A percentile compares a stretch with the other conserved stretches of the same genome.
Evolutionary conservation across 1,140 invertebrate genomes (phyloP).

Genomic region (Heterodera schachtii): DNA sequence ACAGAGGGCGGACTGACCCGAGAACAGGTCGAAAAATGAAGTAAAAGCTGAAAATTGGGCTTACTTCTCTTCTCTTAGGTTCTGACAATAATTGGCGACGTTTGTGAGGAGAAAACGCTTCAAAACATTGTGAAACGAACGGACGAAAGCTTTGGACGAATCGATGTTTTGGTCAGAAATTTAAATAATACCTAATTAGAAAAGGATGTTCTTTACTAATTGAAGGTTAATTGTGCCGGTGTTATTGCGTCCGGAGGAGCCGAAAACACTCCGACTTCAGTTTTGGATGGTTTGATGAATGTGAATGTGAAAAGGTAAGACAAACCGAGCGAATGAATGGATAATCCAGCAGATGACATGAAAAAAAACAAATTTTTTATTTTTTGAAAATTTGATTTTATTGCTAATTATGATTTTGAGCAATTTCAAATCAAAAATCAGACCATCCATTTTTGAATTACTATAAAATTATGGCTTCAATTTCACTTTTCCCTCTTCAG

Average conservation of each 20-base stretch:
- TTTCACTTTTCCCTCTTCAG: conserved; percentile 28
- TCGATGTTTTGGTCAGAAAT: conserved; percentile 39
- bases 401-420: background rate
- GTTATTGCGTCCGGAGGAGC: conserved; percentile 79
- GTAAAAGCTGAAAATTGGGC: background rate
- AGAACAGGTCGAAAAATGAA: conserved; percentile 35
- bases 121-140: conserved; percentile 45
- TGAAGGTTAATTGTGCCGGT: conserved; percentile 79
- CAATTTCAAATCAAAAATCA: conserved; percentile 69
- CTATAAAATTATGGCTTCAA: too few species aligned
- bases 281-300: conserved; percentile 82
- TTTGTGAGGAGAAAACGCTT: conserved; percentile 42
- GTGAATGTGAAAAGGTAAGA: conserved; percentile 75
- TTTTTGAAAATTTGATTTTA: background rate
- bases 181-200: background rate
- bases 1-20: conserved; percentile 41
- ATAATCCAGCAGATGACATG: background rate
- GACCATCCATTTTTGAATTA: too few species aligned
- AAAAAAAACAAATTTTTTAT: conserved; percentile 17
- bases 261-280: conserved; percentile 75
- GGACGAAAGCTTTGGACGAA: conserved; percentile 41
- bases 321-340: conserved; percentile 54
- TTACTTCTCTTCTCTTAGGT: conserved; percentile 35
- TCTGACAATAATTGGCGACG: conserved; percentile 58
- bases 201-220: background rate